A percentile compares a stretch with the other conserved stretches of the same genome.
Evolutionary conservation across 2,113 vertebrate genomes (phyloP).

Genomic region (Condylura cristata): DNA sequence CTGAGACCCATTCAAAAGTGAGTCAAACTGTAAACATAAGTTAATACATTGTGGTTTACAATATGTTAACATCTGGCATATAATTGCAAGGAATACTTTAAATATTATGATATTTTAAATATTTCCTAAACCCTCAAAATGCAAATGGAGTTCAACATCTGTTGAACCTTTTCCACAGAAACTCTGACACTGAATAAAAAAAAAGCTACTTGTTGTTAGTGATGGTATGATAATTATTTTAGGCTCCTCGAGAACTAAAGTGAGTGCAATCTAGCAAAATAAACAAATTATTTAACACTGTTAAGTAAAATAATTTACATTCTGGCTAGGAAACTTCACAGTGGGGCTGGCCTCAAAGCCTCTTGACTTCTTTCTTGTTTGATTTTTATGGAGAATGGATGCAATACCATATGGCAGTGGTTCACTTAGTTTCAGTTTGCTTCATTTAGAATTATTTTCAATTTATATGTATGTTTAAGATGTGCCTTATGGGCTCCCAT

Average conservation of each 20-base stretch:
- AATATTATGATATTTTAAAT: slow-evolving; percentile 45
- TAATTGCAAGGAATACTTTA: background rate
- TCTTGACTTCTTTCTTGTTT: slow-evolving; percentile 42
- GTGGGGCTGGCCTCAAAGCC: background rate
- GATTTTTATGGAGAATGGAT: slow-evolving; percentile 35
- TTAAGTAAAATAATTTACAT: slow-evolving; percentile 58
- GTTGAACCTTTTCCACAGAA: background rate
- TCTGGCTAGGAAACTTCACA: slow-evolving; percentile 3
- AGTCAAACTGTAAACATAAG: background rate
- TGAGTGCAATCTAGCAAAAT: background rate
- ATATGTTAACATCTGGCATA: background rate
- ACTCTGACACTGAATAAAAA: background rate
- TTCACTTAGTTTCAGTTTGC: background rate
- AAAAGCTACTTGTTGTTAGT: background rate
- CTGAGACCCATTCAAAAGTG: background rate
- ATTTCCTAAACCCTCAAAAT: slow-evolving; percentile 34
- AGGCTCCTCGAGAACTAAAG: slow-evolving; percentile 14
- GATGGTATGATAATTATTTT: background rate
- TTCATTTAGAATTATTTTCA: background rate
- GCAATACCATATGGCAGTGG: background rate
- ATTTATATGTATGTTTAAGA: too few relatives aligned
- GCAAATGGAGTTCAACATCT: background rate
- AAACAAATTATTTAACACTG: slow-evolving; percentile 41
- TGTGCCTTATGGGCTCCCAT: background rate
- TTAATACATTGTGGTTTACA: background rate